Conservation (phyloP, 2,888 invertebrate species). For the Mesochorus sp. region DNA sequence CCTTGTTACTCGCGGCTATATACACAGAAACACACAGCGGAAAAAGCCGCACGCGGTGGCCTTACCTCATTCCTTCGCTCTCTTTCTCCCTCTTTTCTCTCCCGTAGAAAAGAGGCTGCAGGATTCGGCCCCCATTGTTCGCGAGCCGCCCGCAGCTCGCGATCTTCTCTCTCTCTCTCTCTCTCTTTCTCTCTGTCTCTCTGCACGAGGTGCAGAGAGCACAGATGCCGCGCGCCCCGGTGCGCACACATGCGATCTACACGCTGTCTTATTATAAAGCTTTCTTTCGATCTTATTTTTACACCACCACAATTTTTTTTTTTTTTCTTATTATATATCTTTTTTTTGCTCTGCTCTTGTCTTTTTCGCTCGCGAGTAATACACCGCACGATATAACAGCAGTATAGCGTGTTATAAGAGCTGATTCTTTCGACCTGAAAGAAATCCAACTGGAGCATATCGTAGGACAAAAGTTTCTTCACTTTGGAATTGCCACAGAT, state of each 20-base stretch:
- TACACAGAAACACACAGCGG: conserved; percentile 6
- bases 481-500: background rate
- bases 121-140: conserved; percentile 71
- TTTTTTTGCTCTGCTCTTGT: background rate
- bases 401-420: background rate
- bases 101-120: conserved; percentile 66
- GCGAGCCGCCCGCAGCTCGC: conserved; percentile 57
- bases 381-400: conserved; percentile 25
- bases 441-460: conserved; percentile 29
- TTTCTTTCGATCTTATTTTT: conserved; percentile 30
- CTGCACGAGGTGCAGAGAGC: conserved; percentile 41
- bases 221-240: conserved; percentile 46
- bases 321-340: no score
- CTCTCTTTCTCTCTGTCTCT: conserved; percentile 34
- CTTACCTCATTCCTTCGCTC: conserved; percentile 14
- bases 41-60: conserved; percentile 29
- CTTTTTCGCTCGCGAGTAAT: conserved; percentile 17
- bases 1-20: conserved; percentile 70
- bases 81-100: conserved; percentile 56
- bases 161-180: conserved; percentile 60
- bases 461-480: background rate
- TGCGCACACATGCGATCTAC: conserved; percentile 59
- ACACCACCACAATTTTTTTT: background rate
- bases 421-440: conserved; percentile 22
- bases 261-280: conserved; percentile 79